These are phyloP conservation scores for Oscheius myriophilus DNA, from an alignment of 2,888 invertebrate genomes.

Conservation along the genomic window DNA sequence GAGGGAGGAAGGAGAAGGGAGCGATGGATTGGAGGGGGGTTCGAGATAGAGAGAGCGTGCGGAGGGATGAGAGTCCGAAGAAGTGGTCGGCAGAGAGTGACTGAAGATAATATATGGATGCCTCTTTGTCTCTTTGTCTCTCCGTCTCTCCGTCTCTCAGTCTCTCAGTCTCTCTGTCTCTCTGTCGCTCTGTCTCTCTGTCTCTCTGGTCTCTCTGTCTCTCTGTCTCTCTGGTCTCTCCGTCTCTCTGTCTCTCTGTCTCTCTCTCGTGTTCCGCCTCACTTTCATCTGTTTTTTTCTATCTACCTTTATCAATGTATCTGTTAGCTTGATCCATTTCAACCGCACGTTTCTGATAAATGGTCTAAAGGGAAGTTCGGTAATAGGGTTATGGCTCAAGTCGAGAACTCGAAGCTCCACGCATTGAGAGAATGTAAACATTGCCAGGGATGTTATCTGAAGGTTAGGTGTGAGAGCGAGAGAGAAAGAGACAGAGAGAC, in stretches of 20 bases:
- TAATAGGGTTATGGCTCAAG: conserved; percentile 55
- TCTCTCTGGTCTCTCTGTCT: no score
- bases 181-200: no score
- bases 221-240: no score
- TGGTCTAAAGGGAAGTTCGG: conserved; percentile 52
- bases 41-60: conserved; percentile 51
- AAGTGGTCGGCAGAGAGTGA: conserved; percentile 50
- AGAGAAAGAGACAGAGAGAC: not conserved
- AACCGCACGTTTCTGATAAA: conserved; percentile 50
- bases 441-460: conserved; percentile 56
- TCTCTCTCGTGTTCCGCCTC: no score
- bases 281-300: no score
- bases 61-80: conserved; percentile 49
- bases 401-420: conserved; percentile 54
- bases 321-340: conserved; percentile 58
- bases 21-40: conserved; percentile 55
- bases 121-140: no score
- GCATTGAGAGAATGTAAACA: conserved; percentile 59
- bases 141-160: no score
- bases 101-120: no score
- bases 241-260: no score
- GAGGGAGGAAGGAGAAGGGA: conserved; percentile 58
- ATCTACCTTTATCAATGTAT: conserved; percentile 51
- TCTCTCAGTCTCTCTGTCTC: no score
- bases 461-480: conserved; percentile 16